phyloP scores from a whole-genome alignment of 2,797 vertebrate species.

The Amniataba percoides region DNA sequence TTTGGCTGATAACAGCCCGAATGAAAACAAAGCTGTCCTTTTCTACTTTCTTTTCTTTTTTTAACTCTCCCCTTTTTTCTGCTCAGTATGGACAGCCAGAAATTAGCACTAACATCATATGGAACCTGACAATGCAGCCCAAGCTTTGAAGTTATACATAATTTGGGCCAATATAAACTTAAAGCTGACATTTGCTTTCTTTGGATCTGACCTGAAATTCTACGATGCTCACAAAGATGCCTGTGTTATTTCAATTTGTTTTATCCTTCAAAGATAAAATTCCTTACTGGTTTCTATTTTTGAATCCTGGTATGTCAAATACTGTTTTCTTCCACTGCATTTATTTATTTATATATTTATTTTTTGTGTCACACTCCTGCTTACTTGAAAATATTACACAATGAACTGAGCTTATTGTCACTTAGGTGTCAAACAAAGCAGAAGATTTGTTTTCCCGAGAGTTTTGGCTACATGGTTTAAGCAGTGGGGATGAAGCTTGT shows the following conservation, averaged over 20 bases:
- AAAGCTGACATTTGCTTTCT: slow-evolving; percentile 6
- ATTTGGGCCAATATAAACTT: slow-evolving; percentile 25
- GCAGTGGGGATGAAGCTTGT: slow-evolving; percentile 2
- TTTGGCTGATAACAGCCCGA: slow-evolving; percentile 69
- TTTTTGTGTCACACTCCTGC: background rate
- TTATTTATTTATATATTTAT: too few species aligned
- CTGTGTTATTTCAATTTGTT: slow-evolving; percentile 1
- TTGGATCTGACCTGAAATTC: slow-evolving; percentile 24
- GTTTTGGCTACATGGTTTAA: slow-evolving; percentile 12
- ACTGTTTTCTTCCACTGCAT: background rate
- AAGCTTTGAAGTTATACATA: slow-evolving; percentile 21
- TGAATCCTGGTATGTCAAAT: background rate
- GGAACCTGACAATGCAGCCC: slow-evolving; percentile 24
- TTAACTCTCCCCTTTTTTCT: background rate
- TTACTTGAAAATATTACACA: background rate
- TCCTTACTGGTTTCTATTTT: slow-evolving; percentile 17
- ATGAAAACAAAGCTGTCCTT: slow-evolving; percentile 76
- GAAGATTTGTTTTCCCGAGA: slow-evolving; percentile 17
- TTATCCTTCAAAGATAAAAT: slow-evolving; percentile 18
- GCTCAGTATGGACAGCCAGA: slow-evolving; percentile 36
- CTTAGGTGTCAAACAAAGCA: slow-evolving; percentile 7
- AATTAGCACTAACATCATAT: slow-evolving; percentile 52
- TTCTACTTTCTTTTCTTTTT: slow-evolving; percentile 35
- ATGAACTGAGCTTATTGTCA: background rate
- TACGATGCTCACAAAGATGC: slow-evolving; percentile 5